Base-by-base conservation (phyloP, 1,140 invertebrate species). In the Kradibia gibbosae region DNA sequence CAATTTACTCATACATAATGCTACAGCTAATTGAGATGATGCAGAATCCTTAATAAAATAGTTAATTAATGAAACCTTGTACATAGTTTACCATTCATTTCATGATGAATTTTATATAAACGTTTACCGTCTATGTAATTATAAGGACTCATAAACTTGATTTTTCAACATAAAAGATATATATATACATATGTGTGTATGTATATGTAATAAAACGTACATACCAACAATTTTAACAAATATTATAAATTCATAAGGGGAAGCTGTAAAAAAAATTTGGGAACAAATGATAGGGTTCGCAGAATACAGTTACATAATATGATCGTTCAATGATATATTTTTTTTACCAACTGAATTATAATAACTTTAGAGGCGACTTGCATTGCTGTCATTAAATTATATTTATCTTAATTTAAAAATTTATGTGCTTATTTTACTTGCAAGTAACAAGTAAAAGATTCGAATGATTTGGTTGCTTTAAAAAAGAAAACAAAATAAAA, bases 71-170 rank as follows among this genome's bases (percentile, higher is more conserved):
- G 28, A 73, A 62, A 73, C 67, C 53, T 78, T 82, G 76, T 82
- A 82, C 50, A 82, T 78, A 82, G 7, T 25, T 72, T 15, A 78
- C 42, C 81, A 72, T 78, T 82, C 70, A 55, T 42, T 78, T 72
- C 28, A 73, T 36, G 73, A 53, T 78, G n/a, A 78, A 62, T 82
- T 78, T 78, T 82, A 78, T 78, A 78, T 50, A 55, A 71, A 73
- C 42, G 53, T 78, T 60, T 71, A 62, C 73, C 34, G 20, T 73
- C 70, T 72, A 82, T 65, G 22, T 82, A 78, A 78, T 67, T 73
- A 0, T 82, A 75, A 82, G 55, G 28, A 79, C 70, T 25, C 45
- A 50, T 62, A 74, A 74, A 78, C 15, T 82, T 74, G 60, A 81
- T 81, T 71, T n/a, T 77, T 50, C 62, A 72, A 81, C 57, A 17